Conservation (phyloP, 37 sponge, comb jelly and placozoan species). For the Geodia barretti region DNA sequence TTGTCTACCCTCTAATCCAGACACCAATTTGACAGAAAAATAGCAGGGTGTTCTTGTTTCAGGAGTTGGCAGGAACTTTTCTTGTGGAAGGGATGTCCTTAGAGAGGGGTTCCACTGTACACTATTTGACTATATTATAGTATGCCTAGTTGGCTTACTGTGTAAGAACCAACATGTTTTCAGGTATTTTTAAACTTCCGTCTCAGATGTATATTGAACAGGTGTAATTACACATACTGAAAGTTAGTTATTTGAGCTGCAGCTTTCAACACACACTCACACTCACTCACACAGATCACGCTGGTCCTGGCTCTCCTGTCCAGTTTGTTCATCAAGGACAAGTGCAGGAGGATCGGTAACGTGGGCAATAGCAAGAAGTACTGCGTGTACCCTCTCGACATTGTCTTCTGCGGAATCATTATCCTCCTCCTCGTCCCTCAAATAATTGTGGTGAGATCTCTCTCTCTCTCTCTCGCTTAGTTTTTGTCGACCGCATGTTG, state of each 20-base stretch:
- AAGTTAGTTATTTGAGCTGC: not conserved
- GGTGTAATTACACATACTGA: not conserved
- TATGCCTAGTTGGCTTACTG: too few relatives aligned
- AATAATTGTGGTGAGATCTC: constrained; percentile 49
- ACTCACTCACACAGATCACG: constrained; percentile 27
- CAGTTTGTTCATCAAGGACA: constrained; percentile 23
- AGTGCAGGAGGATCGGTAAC: constrained; percentile 41
- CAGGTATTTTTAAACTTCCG: too few relatives aligned
- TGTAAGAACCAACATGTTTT: too few relatives aligned
- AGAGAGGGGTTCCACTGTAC: too few relatives aligned
- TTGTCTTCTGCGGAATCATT: constrained; percentile 59
- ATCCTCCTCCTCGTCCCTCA: constrained; percentile 54
- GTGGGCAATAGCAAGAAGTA: not conserved
- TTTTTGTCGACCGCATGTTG: not conserved
- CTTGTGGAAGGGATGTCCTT: too few relatives aligned
- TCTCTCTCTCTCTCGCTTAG: not conserved
- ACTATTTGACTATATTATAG: too few relatives aligned
- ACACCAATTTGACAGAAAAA: too few relatives aligned
- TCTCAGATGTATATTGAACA: not conserved
- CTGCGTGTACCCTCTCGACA: constrained; percentile 57
- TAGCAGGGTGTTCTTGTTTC: too few relatives aligned
- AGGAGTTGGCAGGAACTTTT: too few relatives aligned
- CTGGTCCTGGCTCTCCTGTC: constrained; percentile 53
- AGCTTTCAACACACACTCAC: not conserved
- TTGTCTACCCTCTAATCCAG: too few relatives aligned